Conservation (phyloP, 1,140 invertebrate genomes). For the Zaprionus africanus region DNA sequence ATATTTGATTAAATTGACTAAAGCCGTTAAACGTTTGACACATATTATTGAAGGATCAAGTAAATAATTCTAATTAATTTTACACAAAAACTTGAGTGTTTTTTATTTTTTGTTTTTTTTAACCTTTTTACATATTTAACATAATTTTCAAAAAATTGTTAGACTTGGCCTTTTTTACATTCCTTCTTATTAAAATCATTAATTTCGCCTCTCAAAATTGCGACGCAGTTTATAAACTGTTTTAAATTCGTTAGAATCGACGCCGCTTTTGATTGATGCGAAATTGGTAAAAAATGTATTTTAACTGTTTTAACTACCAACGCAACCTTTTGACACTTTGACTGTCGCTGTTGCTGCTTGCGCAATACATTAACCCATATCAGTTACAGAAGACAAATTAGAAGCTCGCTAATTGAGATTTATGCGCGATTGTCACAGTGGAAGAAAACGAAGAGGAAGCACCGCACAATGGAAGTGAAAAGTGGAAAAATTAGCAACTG, state of each 20-base stretch:
- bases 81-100: too few relatives aligned
- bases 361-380: constrained; percentile 9
- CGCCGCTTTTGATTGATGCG: neutral
- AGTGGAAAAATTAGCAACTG: constrained; percentile 49
- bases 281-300: neutral
- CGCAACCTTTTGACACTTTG: constrained; percentile 8
- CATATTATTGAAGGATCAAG: too few relatives aligned
- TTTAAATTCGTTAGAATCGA: neutral
- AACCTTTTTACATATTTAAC: too few relatives aligned
- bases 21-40: too few relatives aligned
- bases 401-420: constrained; percentile 47
- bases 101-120: too few relatives aligned
- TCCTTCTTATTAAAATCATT: too few relatives aligned
- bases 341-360: neutral
- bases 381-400: constrained; percentile 40
- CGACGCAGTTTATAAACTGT: neutral
- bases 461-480: constrained; percentile 29
- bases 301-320: neutral
- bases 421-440: constrained; percentile 28
- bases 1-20: too few relatives aligned
- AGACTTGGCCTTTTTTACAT: too few relatives aligned
- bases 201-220: neutral
- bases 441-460: constrained; percentile 1
- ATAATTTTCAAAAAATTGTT: neutral
- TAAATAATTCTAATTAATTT: too few relatives aligned